Base-by-base conservation (phyloP, 2,888 invertebrate genomes). In the Ptychoptera contaminata region DNA sequence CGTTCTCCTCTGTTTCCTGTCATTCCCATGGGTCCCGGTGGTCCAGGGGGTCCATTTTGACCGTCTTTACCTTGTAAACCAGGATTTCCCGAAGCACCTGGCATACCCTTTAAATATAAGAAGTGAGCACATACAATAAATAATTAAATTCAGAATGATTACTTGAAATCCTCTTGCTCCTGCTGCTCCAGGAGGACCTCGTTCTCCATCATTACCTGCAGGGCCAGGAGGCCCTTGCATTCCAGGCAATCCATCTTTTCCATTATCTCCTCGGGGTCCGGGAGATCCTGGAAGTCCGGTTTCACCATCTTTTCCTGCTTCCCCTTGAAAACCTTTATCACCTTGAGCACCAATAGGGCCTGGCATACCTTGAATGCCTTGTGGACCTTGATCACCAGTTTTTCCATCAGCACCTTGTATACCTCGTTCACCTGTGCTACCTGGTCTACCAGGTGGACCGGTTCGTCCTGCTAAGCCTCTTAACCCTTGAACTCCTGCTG, bases 91-190 rank as follows among this genome's bases (percentile, higher is more conserved):
- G 79, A 71, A 34, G 75, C 60, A 48, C 86, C 86, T 14, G 85
- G 84, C 56, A 83, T 70, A 36, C 82, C 82, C 77, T 79, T 48
- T 4, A 54, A 46, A 46, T 4, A 34, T 34, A 34, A n/a, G 8
- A n/a, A 6, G 3, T n/a, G 2, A 43, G 37, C 4, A n/a, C 42
- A 38, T 35, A 15, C 12, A 40, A 16, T 39, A 34, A 14, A 12
- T 36, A 39, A 30, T 31, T 44, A 39, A 43, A 46, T 47, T 55
- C n/a, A n/a, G n/a, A n/a, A n/a, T n/a, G n/a, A n/a, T 62, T 68
- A 82, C 83, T 61, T 82, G 84, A 55, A 83, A 85, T 44, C 88
- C 90, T 55, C 82, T 74, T 1, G 82, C 74, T 38, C 91, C 91
- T 10, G 77, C 68, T 2, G 78, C 69, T 1, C 91, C 90, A 6